Evolutionary conservation across 2,888 invertebrate genomes (phyloP), one percentile per base, ranked within the genome.

Genomic region (Teinopalpus imperialis): DNA sequence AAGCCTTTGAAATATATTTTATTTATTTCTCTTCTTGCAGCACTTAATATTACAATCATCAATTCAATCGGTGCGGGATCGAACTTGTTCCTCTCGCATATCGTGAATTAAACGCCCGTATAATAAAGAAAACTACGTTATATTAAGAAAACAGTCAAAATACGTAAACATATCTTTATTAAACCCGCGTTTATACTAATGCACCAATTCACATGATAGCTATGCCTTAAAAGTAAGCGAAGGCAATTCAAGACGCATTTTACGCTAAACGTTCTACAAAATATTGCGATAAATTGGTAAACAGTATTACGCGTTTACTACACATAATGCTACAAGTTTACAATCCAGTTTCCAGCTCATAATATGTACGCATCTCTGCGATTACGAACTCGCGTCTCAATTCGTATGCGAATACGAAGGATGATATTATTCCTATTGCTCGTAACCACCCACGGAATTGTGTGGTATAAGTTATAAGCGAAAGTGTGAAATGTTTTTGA

Each of bases 371-470:
- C 59, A 51, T 58, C 56, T 53, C 50, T 40, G 48, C 52, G 53
- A 53, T 60, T 53, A 56, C 52, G 40, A 47, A 47, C 45, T 49
- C 63, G 60, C 53, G 60, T 70, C 73, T 74, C 69, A 66, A 71
- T 74, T 69, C 65, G 64, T 68, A 74, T 74, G 69, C 71, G 70
- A 67, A 76, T 69, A 59, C 59, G 49, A 54, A 61, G 56, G 63
- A 59, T 61, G 61, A 66, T 67, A 66, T 68, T 76, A 77, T 74
- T 70, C 64, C 55, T 56, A 61, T 59, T 44, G 54, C 48, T 56
- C 57, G 57, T 69, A 61, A 60, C 80, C 77, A 74, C 78, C 80
- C 79, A 77, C 77, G 51, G 56, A 23, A 56, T 16, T 26, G 47
- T 42, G 18, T 56, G 68, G 70, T 54, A 26, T 51, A 72, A 73